Conservation (phyloP, 2,113 vertebrate genomes). For the Melanocharis versteri region DNA sequence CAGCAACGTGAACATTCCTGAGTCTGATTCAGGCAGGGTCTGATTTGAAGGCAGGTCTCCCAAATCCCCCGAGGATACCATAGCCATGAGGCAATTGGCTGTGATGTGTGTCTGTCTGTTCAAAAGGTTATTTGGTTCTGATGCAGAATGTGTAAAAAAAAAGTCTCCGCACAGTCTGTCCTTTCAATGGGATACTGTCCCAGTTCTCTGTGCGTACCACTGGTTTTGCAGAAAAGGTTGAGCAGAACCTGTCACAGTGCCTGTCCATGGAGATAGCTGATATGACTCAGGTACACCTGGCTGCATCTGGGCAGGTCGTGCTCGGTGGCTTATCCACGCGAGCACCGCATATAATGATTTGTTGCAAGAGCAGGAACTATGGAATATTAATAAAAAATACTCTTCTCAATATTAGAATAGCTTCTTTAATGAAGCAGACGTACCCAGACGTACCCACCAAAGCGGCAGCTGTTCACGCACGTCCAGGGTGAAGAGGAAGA, state of each 20-base stretch:
- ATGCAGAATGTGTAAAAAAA: background rate
- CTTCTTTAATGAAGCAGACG: background rate
- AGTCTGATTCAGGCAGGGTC: background rate
- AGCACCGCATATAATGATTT: rapidly evolving
- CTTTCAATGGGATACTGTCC: background rate
- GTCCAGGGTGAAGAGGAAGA: rapidly evolving
- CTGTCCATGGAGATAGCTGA: rapidly evolving
- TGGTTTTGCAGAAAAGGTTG: background rate
- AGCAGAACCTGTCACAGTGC: background rate
- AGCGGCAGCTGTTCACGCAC: rapidly evolving
- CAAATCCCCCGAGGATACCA: background rate
- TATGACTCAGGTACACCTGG: no score
- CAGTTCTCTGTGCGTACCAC: background rate
- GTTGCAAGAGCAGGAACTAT: background rate
- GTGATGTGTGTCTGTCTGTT: background rate
- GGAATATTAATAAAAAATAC: background rate
- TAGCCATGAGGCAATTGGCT: background rate
- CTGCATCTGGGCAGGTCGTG: background rate
- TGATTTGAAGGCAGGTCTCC: background rate
- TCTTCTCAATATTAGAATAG: background rate
- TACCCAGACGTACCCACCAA: background rate
- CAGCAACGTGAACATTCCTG: background rate
- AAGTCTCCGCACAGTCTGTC: background rate
- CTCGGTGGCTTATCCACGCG: rapidly evolving
- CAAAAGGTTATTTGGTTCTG: background rate